A percentile compares a stretch with the other conserved stretches of the same genome.
phyloP scores from a whole-genome alignment of 2,797 vertebrate genomes.

The Stomatorhinus walkeri region DNA sequence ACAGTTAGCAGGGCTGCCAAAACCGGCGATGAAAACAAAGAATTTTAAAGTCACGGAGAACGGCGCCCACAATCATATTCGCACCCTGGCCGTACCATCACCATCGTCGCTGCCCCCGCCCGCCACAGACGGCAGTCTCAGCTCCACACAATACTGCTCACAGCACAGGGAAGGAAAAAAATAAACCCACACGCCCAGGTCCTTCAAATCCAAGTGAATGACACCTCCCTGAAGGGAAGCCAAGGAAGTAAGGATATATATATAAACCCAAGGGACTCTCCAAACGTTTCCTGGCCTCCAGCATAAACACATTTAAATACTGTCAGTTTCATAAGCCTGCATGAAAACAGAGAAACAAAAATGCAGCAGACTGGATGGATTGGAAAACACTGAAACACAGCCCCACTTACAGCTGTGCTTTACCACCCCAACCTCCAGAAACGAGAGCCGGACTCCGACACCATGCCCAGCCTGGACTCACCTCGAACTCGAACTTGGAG shows the following conservation, averaged over 20 bases:
- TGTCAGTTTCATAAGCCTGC: not conserved
- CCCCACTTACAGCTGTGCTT: not conserved
- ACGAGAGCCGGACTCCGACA: not conserved
- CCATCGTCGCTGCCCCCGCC: not conserved
- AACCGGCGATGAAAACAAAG: not conserved
- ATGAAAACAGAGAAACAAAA: not conserved
- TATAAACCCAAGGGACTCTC: slow-evolving; percentile 3
- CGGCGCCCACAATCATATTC: not conserved
- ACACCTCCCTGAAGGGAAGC: not conserved
- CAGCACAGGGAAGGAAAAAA: not conserved
- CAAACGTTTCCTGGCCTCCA: not conserved
- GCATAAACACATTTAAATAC: not conserved
- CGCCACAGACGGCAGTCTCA: not conserved
- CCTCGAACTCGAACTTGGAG: slow-evolving; percentile 98
- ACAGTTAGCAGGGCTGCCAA: not conserved
- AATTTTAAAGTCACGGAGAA: not conserved
- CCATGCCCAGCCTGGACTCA: slow-evolving; percentile 43
- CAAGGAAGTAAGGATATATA: not conserved
- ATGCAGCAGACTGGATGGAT: not conserved
- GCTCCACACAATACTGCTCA: not conserved
- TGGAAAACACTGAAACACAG: not conserved
- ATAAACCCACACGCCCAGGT: not conserved
- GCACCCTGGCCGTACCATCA: not conserved
- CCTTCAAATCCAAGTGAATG: not conserved
- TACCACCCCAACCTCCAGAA: too few species aligned